Evolutionary conservation across 2,888 invertebrate genomes (phyloP), one percentile per base, ranked within the genome.

Genomic region (Subacronicta megacephala): DNA sequence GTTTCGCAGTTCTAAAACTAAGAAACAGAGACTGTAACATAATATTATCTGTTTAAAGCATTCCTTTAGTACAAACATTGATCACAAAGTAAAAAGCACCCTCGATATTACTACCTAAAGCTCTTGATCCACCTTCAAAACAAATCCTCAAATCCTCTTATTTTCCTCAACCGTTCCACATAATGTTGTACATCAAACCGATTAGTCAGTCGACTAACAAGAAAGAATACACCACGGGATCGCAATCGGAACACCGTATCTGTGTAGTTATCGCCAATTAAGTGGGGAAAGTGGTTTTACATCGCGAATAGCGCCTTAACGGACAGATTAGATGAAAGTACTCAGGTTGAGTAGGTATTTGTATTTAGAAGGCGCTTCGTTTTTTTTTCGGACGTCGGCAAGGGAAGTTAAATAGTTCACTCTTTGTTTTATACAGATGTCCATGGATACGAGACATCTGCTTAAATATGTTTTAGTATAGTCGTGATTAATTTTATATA

Each of bases 211-310:
- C 38, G 49, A 61, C 72, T 76, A 77, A 81, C 77, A 71, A 78
- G 81, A 66, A 75, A 74, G 75, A 78, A 79, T 76, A 67, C 77
- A 70, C 78, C 50, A 66, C 66, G 68, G 75, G 62, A 75, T 75
- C 50, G 75, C 76, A 75, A 81, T 80, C 82, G 78, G 83, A 80
- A 78, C 73, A 66, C 46, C 49, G 72, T 75, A 77, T 78, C 76
- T 68, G 47, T 62, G 75, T 75, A 79, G 81, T 81, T 84, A 84
- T 85, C 85, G 75, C 70, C 80, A 83, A 85, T 84, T 84, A 85
- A 79, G 72, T 69, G 75, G 49, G 55, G 61, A 62, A 71, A 69
- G 62, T 70, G 63, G 61, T 65, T 64, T 57, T 59, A 70, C 68
- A 58, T 65, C 51, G 57, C 49, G 31, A 29, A 55, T 41, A 50